Evolutionary conservation across 1,140 invertebrate species (phyloP), one percentile per base, ranked within the genome.

Genomic region (Hetaerina americana): DNA sequence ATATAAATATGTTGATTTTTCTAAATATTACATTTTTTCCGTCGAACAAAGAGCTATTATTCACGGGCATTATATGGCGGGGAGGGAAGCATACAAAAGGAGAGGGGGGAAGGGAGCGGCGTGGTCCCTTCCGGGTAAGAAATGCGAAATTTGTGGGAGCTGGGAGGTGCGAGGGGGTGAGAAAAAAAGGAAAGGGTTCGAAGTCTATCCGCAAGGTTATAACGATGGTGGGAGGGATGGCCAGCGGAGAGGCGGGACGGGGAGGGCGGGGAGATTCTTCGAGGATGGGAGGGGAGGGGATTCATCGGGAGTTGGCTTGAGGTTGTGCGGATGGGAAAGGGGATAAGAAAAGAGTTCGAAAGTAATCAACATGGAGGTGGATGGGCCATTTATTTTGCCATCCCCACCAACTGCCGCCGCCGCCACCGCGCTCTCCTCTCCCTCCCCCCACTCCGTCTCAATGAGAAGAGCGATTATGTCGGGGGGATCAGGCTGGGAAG

Each of bases 341-440:
- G 6, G 31, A 40, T 8, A 40, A 57, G 40, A 57, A 57, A 57
- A n/a, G 22, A n/a, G 15, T 57, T 57, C 22, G 22, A 57, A 57
- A 57, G 40, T 57, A 57, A 57, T 57, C 40, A 57, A 57, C 15
- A 57, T n/a, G 3, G 40, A 57, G 40, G 40, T n/a, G 74, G 68
- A 24, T n/a, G 27, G 74, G 31, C 73, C 76, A 70, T 71, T 74
- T 70, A 28, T 71, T 15, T 70, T 70, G 66, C 66, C 71, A 68
- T 75, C 73, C 73, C 68, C 73, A 69, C 27, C 68, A 71, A 71
- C 68, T 76, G 75, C 75, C 74, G 76, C 76, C 74, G 74, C 76
- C 76, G 76, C 72, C 31, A 72, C 71, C 70, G 22, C 40, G 25
- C 22, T 1, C n/a, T 15, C n/a, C 26, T 1, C 70, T 24, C 18